Conservation (phyloP, 2,113 vertebrate genomes). For the Murina feae region DNA sequence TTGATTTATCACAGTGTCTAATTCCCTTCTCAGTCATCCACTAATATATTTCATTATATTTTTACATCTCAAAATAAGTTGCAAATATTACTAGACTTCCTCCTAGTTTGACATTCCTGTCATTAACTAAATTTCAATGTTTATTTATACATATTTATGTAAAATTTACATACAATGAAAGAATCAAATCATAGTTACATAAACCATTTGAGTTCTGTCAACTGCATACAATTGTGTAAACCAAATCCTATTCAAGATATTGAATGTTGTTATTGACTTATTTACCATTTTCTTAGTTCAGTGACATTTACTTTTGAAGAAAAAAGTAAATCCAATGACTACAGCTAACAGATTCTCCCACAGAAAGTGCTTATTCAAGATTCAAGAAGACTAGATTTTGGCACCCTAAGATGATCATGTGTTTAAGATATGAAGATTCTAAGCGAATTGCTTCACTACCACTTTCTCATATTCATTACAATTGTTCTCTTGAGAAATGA, state of each 20-base stretch:
- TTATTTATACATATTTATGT: neutral
- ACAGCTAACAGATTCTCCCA: slow-evolving; percentile 65
- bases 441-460: slow-evolving; percentile 72
- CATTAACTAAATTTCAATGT: neutral
- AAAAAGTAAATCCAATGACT: slow-evolving; percentile 63
- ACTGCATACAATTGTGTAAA: neutral
- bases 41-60: neutral
- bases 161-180: neutral
- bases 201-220: neutral
- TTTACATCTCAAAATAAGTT: neutral
- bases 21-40: neutral
- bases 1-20: neutral
- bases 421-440: slow-evolving; percentile 71
- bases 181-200: neutral
- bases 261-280: slow-evolving; percentile 55
- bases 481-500: slow-evolving; percentile 76
- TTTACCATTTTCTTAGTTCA: slow-evolving; percentile 30
- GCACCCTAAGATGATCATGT: slow-evolving; percentile 71
- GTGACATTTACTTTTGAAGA: slow-evolving; percentile 60
- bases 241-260: neutral
- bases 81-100: neutral
- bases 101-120: neutral
- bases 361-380: slow-evolving; percentile 63
- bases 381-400: slow-evolving; percentile 69
- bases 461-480: slow-evolving; percentile 73